Evolutionary conservation across 2,113 vertebrate species (phyloP).

Genomic region (Zosterops japonicus): DNA sequence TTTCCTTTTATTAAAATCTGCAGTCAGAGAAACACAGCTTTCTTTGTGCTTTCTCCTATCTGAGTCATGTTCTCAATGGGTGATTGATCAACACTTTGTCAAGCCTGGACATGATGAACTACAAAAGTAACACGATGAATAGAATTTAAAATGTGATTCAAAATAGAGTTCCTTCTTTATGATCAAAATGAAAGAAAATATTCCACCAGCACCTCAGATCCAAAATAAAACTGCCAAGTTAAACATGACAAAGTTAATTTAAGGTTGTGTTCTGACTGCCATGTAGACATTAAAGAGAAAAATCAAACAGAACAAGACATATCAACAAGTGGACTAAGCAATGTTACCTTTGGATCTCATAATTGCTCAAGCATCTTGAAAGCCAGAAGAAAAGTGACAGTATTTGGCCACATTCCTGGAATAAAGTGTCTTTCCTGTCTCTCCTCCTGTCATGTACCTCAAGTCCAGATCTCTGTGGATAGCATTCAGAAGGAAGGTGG

Average conservation of each 20-base stretch:
- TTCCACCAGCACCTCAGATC: neutral
- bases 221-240: neutral
- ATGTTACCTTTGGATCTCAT: neutral
- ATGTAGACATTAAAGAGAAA: neutral
- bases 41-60: neutral
- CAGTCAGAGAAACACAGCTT: neutral
- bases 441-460: neutral
- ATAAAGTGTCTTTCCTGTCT: neutral
- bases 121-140: neutral
- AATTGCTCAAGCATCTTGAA: neutral
- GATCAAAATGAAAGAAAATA: neutral
- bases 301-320: neutral
- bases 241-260: neutral
- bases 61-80: neutral
- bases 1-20: slow-evolving; percentile 17
- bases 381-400: neutral
- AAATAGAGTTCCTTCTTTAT: neutral
- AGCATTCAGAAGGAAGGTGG: neutral
- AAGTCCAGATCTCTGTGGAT: neutral
- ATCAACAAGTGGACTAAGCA: neutral
- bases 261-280: neutral
- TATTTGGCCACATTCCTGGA: neutral
- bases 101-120: neutral
- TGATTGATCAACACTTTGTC: neutral
- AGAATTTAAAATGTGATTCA: neutral